Percentiles rank a stretch among this genome's conserved stretches.
phyloP scores from a whole-genome alignment of 2,888 invertebrate genomes.

The Cactoblastis cactorum region DNA sequence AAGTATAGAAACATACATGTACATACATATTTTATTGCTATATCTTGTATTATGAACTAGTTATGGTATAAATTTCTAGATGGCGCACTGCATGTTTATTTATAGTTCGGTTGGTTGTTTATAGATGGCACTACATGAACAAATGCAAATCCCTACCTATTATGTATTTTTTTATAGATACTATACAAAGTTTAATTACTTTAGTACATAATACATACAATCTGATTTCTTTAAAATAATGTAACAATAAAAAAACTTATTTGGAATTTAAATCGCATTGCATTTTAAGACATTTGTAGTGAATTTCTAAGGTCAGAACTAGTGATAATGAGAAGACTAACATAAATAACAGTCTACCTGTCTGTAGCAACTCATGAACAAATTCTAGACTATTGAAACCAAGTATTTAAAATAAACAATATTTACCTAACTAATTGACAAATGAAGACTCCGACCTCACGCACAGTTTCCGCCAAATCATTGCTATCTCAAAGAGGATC shows the following conservation, averaged over 20 bases:
- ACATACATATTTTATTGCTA: too few relatives aligned
- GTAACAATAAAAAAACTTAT: too few relatives aligned
- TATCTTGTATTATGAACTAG: not conserved
- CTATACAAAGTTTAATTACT: too few relatives aligned
- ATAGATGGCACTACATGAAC: not conserved
- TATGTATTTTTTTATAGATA: not conserved
- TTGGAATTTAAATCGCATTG: too few relatives aligned
- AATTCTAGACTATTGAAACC: too few relatives aligned
- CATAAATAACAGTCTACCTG: too few relatives aligned
- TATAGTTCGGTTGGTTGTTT: not conserved
- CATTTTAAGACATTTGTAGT: too few relatives aligned
- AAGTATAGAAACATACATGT: not conserved
- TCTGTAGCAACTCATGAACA: too few relatives aligned
- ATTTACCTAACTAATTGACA: conserved; percentile 54
- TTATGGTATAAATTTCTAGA: not conserved
- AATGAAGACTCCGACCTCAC: conserved; percentile 46
- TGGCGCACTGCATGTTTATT: not conserved
- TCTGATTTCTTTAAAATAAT: too few relatives aligned
- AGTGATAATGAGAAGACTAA: too few relatives aligned
- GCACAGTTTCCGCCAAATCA: conserved; percentile 48
- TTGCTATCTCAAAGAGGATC: conserved; percentile 60
- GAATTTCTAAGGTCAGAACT: too few relatives aligned
- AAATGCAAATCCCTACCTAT: not conserved
- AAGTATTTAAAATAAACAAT: conserved; percentile 16
- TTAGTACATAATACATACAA: too few relatives aligned